Evolutionary conservation across 2,888 invertebrate genomes (phyloP), one percentile per base, ranked within the genome.

Genomic region (Rotaria sp.): DNA sequence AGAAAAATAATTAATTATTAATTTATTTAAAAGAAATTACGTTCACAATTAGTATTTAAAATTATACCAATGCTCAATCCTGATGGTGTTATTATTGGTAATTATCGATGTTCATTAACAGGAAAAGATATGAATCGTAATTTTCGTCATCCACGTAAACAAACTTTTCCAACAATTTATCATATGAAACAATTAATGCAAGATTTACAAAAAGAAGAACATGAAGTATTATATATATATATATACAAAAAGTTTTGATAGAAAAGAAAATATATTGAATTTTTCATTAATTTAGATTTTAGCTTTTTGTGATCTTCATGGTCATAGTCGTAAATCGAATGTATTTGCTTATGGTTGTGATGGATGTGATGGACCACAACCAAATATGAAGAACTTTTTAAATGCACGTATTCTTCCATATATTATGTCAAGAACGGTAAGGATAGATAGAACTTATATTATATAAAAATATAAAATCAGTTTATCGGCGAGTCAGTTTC

Each of bases 51-150:
- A 91, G 95, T 97, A 89, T 97, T 97, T 91, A 97, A 97, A 93
- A 92, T 97, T 88, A 95, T 97, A 89, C 96, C 96, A 87, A 97
- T 97, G 96, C 92, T 97, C 87, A 97, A 97, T 92, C 96, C 96
- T 84, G 96, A 97, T 91, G 96, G 97, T 67, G 96, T 94, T 88
- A 93, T 94, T 90, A 96, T 96, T 30, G 91, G 91, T 18, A 91
- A 91, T 88, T 91, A 91, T 88, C 87, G 91, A 85, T 91, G 91
- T 88, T 91, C 91, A 24, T 88, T 91, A 86, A 89, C 91, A 10
- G 91, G 91, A 1, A 88, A 91, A 74, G 91, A 91, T 88, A 89
- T 91, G 50, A 91, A 91, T 88, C 88, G 91, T 52, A 91, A 91
- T 88, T 91, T 91, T 89, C 90, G 90, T 88, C 90, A 90, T 26